phyloP scores from a whole-genome alignment of 2,888 invertebrate genomes.

The Cerastoderma edule region DNA sequence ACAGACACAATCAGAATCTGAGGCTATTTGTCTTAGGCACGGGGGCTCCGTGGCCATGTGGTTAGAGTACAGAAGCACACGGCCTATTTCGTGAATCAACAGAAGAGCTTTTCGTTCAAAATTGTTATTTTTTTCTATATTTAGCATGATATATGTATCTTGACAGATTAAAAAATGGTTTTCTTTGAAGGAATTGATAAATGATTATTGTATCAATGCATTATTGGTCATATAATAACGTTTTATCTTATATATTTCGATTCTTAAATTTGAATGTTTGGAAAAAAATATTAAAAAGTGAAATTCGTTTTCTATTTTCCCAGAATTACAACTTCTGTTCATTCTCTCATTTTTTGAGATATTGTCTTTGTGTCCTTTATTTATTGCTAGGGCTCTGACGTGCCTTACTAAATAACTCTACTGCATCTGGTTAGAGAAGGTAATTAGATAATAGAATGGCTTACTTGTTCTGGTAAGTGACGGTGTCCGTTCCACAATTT shows the following conservation, averaged over 20 bases:
- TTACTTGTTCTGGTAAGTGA: slow-evolving; percentile 18
- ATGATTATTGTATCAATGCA: not conserved
- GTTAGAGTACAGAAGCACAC: not conserved
- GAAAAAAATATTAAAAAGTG: too few species aligned
- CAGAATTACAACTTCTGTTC: not conserved
- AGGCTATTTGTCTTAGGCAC: too few species aligned
- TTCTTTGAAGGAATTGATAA: not conserved
- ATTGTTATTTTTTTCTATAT: not conserved
- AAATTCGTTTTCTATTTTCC: too few species aligned
- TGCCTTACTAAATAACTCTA: not conserved
- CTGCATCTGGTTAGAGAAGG: too few species aligned
- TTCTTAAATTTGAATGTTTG: too few species aligned
- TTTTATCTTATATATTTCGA: too few species aligned
- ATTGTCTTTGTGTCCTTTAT: not conserved
- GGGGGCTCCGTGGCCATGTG: too few species aligned
- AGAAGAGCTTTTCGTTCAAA: not conserved
- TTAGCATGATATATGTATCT: not conserved
- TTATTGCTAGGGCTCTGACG: not conserved
- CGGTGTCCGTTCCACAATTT: not conserved
- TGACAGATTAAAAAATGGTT: not conserved
- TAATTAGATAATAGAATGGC: not conserved
- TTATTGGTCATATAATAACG: too few species aligned
- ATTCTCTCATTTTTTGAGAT: not conserved
- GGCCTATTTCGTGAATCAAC: not conserved
- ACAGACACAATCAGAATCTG: not conserved